A percentile compares a stretch with the other conserved stretches of the same genome.
Evolutionary conservation across 1,140 invertebrate species (phyloP).

Genomic region (Brachionus rotundiformis): DNA sequence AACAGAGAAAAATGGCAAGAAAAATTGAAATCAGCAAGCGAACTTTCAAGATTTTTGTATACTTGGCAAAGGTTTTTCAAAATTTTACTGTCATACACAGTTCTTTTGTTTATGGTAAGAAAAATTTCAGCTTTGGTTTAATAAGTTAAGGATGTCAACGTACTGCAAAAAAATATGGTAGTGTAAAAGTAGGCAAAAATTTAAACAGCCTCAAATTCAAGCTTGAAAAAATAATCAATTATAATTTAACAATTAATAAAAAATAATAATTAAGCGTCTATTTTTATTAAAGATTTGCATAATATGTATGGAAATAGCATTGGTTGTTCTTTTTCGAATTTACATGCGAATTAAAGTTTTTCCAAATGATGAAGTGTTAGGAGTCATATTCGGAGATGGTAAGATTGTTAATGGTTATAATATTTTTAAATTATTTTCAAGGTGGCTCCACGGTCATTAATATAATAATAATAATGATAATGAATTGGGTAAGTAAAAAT

Average conservation of each 20-base stretch:
- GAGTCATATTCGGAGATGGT: conserved; percentile 59
- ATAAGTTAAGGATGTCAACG: too few relatives aligned
- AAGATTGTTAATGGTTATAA: conserved; percentile 2
- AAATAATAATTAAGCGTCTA: too few relatives aligned
- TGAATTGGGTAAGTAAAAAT: conserved; percentile 53
- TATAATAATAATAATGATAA: conserved; percentile 62
- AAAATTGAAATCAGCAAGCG: conserved; percentile 57
- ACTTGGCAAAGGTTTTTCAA: conserved; percentile 58
- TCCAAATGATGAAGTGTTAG: background rate
- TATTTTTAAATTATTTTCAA: conserved; percentile 58
- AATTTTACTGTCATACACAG: conserved; percentile 57
- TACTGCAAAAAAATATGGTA: too few relatives aligned
- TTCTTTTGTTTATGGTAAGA: conserved; percentile 62
- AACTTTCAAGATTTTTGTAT: conserved; percentile 60
- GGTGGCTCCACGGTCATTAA: conserved; percentile 62
- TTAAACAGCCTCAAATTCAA: too few relatives aligned
- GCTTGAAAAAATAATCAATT: too few relatives aligned
- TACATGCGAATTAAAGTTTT: conserved; percentile 55
- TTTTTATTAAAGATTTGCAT: conserved; percentile 55
- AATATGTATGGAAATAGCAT: conserved; percentile 55
- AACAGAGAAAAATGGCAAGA: conserved; percentile 54
- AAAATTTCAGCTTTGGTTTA: too few relatives aligned
- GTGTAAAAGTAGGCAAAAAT: too few relatives aligned
- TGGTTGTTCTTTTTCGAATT: conserved; percentile 60
- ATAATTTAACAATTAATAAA: too few relatives aligned